These are phyloP conservation scores for Danio tinwini DNA, from an alignment of 2,797 vertebrate species.

Conservation along the genomic window DNA sequence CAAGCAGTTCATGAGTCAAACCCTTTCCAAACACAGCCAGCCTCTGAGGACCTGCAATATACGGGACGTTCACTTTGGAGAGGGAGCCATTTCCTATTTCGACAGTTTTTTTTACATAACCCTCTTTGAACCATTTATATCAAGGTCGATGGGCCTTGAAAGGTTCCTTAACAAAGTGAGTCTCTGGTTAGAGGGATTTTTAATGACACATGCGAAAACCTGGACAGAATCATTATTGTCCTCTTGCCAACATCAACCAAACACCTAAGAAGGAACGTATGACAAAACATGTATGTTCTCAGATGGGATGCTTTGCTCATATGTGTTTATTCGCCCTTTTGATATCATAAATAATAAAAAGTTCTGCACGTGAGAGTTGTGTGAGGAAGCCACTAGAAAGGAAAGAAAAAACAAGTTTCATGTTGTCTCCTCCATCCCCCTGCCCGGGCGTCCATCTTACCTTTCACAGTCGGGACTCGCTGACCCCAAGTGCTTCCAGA, in stretches of 20 bases:
- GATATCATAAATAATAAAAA: constrained; percentile 25
- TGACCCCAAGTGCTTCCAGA: constrained; percentile 85
- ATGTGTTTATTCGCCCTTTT: constrained; percentile 25
- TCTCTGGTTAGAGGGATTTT: constrained; percentile 47
- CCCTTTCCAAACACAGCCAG: constrained; percentile 55
- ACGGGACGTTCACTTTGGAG: constrained; percentile 54
- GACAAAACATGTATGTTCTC: constrained; percentile 3
- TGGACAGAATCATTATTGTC: constrained; percentile 36
- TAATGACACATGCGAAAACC: constrained; percentile 50
- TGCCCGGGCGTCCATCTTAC: constrained; percentile 66
- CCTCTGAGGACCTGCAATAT: constrained; percentile 52
- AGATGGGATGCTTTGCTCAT: background rate
- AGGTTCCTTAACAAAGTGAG: constrained; percentile 49
- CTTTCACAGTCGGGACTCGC: constrained; percentile 77
- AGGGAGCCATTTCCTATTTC: constrained; percentile 53
- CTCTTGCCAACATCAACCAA: constrained; percentile 41
- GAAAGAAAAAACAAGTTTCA: constrained; percentile 44
- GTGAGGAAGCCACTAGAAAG: constrained; percentile 22
- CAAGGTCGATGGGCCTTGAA: constrained; percentile 55
- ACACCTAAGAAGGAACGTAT: constrained; percentile 14
- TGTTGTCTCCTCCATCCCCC: constrained; percentile 51
- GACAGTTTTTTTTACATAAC: constrained; percentile 48
- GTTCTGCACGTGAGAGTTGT: background rate
- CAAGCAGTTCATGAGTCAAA: constrained; percentile 49
- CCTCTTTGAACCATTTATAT: constrained; percentile 53